Evolutionary conservation across 2,797 vertebrate genomes (phyloP).

Genomic region (Tinamus major): DNA sequence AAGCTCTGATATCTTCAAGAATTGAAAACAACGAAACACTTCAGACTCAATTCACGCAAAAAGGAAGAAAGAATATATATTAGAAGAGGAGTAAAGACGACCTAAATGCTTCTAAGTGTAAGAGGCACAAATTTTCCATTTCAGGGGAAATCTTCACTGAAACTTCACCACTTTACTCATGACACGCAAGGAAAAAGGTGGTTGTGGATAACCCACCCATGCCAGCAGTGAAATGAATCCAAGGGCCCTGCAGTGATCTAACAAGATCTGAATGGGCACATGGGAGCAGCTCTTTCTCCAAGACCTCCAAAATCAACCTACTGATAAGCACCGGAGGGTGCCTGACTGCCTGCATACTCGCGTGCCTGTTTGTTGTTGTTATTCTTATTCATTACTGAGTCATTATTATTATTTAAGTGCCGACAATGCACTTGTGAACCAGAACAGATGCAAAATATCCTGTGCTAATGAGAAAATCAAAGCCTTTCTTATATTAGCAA

Average conservation of each 20-base stretch:
- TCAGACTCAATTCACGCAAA: background rate
- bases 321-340: constrained; percentile 67
- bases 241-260: constrained; percentile 26
- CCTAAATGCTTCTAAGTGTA: constrained; percentile 13
- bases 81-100: background rate
- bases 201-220: constrained; percentile 21
- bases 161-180: background rate
- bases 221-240: constrained; percentile 39
- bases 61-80: background rate
- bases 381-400: constrained; percentile 74
- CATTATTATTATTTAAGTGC: constrained; percentile 76
- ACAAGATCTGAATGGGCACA: constrained; percentile 61
- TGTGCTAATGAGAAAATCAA: constrained; percentile 77
- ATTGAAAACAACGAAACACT: constrained; percentile 52
- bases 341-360: constrained; percentile 58
- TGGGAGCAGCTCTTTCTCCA: constrained; percentile 61
- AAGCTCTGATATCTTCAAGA: constrained; percentile 7
- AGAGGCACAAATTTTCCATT: constrained; percentile 8
- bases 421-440: constrained; percentile 66
- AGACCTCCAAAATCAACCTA: constrained; percentile 62
- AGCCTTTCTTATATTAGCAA: constrained; percentile 70
- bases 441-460: constrained; percentile 77
- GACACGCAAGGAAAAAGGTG: constrained; percentile 27
- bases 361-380: constrained; percentile 62
- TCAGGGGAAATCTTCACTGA: constrained; percentile 3